Conservation (phyloP, 2,797 vertebrate species). For the Crossoptilon crossoptilon region DNA sequence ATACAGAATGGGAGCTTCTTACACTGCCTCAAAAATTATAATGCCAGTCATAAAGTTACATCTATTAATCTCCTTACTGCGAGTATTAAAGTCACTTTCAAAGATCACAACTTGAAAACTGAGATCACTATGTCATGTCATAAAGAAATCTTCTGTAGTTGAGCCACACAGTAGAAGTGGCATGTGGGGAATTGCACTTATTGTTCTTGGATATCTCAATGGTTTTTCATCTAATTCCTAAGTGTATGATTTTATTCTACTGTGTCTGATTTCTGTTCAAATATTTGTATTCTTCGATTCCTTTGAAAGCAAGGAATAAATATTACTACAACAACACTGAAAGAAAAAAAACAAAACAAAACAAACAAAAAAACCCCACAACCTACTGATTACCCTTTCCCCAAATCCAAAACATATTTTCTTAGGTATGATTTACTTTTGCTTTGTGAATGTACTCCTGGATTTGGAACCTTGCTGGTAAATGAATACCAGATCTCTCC, state of each 20-base stretch:
- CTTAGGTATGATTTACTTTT: neutral
- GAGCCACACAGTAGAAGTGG: neutral
- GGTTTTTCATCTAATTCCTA: neutral
- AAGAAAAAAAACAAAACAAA: neutral
- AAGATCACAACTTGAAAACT: neutral
- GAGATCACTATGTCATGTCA: neutral
- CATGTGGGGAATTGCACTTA: neutral
- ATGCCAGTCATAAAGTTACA: neutral
- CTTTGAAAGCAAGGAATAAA: neutral
- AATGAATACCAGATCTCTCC: neutral
- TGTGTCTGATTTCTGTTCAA: slow-evolving; percentile 35
- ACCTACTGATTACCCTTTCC: neutral
- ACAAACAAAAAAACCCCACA: neutral
- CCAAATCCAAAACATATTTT: neutral
- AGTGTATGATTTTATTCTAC: neutral
- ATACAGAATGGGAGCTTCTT: neutral
- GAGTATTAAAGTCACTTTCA: neutral
- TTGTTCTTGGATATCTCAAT: neutral
- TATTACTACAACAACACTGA: neutral
- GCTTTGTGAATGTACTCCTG: neutral
- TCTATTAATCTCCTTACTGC: neutral
- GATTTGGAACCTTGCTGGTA: neutral
- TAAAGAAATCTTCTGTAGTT: neutral
- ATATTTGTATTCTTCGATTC: neutral
- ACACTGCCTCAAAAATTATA: neutral